phyloP scores from a whole-genome alignment of 30 jellyfish, hydroid and myxozoan genomes.

The Aurelia sp. region DNA sequence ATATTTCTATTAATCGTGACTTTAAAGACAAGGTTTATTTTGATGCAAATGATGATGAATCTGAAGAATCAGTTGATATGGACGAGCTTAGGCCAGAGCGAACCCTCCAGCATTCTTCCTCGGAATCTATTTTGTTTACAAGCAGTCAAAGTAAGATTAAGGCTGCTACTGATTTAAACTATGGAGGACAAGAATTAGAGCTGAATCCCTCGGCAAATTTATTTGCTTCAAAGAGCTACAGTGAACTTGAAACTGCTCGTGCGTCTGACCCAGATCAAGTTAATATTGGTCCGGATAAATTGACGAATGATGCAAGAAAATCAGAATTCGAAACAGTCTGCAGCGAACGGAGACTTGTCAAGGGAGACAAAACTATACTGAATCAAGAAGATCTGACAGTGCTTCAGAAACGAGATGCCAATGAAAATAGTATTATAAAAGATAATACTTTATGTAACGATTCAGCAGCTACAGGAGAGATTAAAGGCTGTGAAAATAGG shows the following conservation, averaged over 20 bases:
- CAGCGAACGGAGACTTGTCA: too few species aligned
- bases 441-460: too few species aligned
- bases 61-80: conserved; percentile 36
- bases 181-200: too few species aligned
- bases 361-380: too few species aligned
- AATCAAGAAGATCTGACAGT: too few species aligned
- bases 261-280: not conserved
- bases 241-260: not conserved
- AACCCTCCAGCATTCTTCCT: conserved; percentile 30
- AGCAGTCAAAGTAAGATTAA: too few species aligned
- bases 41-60: conserved; percentile 8
- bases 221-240: not conserved
- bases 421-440: too few species aligned
- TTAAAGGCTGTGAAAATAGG: too few species aligned
- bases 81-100: conserved; percentile 64
- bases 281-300: not conserved
- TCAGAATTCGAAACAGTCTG: not conserved
- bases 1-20: not conserved
- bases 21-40: conserved; percentile 10
- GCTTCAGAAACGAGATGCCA: too few species aligned
- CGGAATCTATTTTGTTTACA: conserved; percentile 40
- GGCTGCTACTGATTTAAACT: too few species aligned
- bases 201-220: not conserved
- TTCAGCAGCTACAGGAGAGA: too few species aligned
- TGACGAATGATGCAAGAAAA: not conserved